Evolutionary conservation across 2,888 invertebrate genomes (phyloP).

Genomic region (Hirtodrosophila cameraria): DNA sequence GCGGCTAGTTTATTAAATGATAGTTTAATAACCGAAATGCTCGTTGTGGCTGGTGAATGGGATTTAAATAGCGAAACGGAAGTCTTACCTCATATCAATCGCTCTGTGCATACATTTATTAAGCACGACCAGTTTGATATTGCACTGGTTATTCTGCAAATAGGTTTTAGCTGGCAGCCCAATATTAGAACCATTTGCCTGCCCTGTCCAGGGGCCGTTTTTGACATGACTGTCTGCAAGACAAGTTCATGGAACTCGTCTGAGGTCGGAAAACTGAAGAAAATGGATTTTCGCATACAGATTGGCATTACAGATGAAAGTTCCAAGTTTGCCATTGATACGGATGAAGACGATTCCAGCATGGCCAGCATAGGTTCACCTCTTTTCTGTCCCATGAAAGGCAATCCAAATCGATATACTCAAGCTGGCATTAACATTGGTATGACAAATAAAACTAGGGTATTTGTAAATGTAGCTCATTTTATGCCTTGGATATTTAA

Average conservation of each 20-base stretch:
- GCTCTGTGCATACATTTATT: neutral
- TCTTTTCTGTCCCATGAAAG: slow-evolving; percentile 28
- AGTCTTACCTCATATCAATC: neutral
- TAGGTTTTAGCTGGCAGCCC: slow-evolving; percentile 3
- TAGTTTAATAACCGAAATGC: too few relatives aligned
- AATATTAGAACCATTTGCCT: slow-evolving; percentile 35
- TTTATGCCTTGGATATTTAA: slow-evolving; percentile 38
- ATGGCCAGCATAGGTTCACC: slow-evolving; percentile 16
- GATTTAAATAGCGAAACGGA: neutral
- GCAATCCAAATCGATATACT: slow-evolving; percentile 11
- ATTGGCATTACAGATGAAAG: neutral
- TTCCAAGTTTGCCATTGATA: slow-evolving; percentile 12
- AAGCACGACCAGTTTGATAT: slow-evolving; percentile 15
- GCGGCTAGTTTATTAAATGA: neutral
- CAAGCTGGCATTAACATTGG: slow-evolving; percentile 26
- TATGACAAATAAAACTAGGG: neutral
- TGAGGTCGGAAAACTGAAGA: rapidly evolving
- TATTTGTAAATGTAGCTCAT: slow-evolving; percentile 30
- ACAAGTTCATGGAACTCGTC: slow-evolving; percentile 12
- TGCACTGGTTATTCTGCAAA: neutral
- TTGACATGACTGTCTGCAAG: slow-evolving; percentile 14
- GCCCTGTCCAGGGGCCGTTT: slow-evolving; percentile 1
- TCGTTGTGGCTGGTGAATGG: slow-evolving; percentile 39
- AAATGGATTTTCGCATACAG: neutral
- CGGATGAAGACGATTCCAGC: neutral